Percentiles rank a stretch among this genome's conserved stretches.
These are phyloP conservation scores for Drosophila fungiperda DNA, from an alignment of 2,888 invertebrate genomes.

Conservation along the genomic window DNA sequence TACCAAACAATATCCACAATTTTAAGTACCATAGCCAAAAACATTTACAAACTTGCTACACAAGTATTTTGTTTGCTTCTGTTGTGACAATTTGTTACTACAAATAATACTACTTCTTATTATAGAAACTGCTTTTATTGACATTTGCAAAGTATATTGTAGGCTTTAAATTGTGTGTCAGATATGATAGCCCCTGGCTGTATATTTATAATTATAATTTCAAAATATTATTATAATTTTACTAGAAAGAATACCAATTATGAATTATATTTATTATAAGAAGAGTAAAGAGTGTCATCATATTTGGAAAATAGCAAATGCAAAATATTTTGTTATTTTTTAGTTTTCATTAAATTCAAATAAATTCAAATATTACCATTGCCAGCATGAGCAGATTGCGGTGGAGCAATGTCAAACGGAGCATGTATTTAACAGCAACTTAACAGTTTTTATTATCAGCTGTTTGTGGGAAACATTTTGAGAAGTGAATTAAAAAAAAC, in stretches of 20 bases:
- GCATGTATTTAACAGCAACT: neutral
- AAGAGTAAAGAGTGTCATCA: neutral
- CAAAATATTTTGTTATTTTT: neutral
- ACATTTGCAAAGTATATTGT: neutral
- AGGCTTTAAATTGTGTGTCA: neutral
- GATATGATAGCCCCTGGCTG: too few species aligned
- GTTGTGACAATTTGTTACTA: neutral
- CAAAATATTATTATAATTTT: too few species aligned
- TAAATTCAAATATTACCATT: neutral
- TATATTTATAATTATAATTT: too few species aligned
- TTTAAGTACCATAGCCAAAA: neutral
- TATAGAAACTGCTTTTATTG: neutral
- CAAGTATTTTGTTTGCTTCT: neutral
- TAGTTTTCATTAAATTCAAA: neutral
- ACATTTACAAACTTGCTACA: too few species aligned
- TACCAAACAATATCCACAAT: neutral
- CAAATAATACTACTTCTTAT: neutral
- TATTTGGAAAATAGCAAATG: neutral
- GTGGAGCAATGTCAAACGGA: neutral
- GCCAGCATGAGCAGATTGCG: neutral
- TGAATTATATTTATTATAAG: neutral
- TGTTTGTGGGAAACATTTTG: slow-evolving; percentile 5
- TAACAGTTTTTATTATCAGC: slow-evolving; percentile 19
- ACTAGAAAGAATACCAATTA: neutral
- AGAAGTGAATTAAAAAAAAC: neutral